Evolutionary conservation across 2,888 invertebrate species (phyloP).

Genomic region (Euclidia mi): DNA sequence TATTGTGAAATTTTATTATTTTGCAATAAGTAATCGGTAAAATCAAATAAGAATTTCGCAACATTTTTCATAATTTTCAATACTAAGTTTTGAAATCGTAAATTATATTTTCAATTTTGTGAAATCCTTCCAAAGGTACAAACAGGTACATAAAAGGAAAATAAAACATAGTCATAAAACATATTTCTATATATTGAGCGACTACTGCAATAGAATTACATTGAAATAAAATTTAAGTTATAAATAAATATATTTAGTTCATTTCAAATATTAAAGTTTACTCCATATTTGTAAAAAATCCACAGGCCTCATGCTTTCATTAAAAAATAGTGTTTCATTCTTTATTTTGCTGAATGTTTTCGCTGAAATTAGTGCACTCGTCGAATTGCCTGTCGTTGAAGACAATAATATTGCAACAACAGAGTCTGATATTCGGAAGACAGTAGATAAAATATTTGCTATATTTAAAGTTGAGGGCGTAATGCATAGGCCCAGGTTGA

Average conservation of each 20-base stretch:
- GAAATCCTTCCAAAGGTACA: constrained; percentile 15
- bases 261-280: not conserved
- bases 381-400: constrained; percentile 55
- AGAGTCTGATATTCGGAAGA: constrained; percentile 60
- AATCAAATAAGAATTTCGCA: too few species aligned
- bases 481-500: constrained; percentile 55
- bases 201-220: constrained; percentile 26
- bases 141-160: constrained; percentile 16
- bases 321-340: constrained; percentile 35
- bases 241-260: not conserved
- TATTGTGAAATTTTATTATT: too few species aligned
- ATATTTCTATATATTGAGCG: constrained; percentile 44
- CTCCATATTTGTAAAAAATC: constrained; percentile 4
- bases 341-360: constrained; percentile 35
- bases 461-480: constrained; percentile 57
- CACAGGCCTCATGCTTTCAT: constrained; percentile 36
- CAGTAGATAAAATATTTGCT: constrained; percentile 67
- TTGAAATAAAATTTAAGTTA: not conserved
- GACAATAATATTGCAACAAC: constrained; percentile 56
- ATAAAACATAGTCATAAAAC: constrained; percentile 43
- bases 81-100: too few species aligned
- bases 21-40: too few species aligned
- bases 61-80: too few species aligned
- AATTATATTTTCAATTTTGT: not conserved
- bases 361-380: constrained; percentile 45